Percentiles rank a stretch among this genome's conserved stretches.
These are phyloP conservation scores for Columba janthina DNA, from an alignment of 2,113 vertebrate genomes.

Conservation along the genomic window DNA sequence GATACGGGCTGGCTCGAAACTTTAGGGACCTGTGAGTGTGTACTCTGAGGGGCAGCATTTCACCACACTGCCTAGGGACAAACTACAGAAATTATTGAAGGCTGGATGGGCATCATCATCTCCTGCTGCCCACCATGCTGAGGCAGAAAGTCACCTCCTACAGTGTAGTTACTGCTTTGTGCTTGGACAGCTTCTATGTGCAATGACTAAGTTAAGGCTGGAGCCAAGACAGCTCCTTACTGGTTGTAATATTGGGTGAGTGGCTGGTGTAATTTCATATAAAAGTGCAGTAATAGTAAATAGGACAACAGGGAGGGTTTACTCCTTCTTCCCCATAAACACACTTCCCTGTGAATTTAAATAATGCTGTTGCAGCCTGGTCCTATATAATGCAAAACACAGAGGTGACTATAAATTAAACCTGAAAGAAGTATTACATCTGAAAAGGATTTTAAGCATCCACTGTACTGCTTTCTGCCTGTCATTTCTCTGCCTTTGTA, in stretches of 20 bases:
- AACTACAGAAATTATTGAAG: not conserved
- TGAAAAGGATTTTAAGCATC: not conserved
- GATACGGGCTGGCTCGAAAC: not conserved
- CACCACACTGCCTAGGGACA: rapidly evolving
- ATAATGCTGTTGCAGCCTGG: not conserved
- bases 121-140: not conserved
- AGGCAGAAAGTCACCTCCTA: not conserved
- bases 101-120: rapidly evolving
- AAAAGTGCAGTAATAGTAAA: not conserved
- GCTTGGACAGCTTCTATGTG: rapidly evolving
- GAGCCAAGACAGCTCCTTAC: not conserved
- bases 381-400: not conserved
- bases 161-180: not conserved
- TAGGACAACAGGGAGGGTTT: not conserved
- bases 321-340: not conserved
- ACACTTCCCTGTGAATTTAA: not conserved
- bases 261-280: not conserved
- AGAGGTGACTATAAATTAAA: not conserved
- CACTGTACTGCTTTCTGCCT: rapidly evolving
- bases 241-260: not conserved
- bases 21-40: not conserved
- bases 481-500: not conserved
- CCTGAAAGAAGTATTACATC: not conserved
- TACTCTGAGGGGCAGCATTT: not conserved
- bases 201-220: not conserved